phyloP scores from a whole-genome alignment of 2,113 vertebrate genomes.

The Galemys pyrenaicus region DNA sequence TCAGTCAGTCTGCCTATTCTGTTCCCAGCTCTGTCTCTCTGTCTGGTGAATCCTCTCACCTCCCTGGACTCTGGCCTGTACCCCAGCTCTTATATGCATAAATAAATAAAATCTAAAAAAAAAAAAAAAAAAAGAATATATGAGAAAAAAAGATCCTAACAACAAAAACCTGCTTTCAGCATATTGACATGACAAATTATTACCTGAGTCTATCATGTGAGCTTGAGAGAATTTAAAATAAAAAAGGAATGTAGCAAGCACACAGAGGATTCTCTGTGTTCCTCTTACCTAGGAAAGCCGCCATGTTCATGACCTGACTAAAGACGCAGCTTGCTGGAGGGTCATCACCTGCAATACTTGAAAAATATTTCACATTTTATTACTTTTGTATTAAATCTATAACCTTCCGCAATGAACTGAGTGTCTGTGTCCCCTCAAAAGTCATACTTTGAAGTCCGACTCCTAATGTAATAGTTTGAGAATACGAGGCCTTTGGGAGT shows the following conservation, averaged over 20 bases:
- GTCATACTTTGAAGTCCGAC: neutral
- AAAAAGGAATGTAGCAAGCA: neutral
- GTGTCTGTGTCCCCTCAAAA: neutral
- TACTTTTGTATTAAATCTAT: slow-evolving; percentile 23
- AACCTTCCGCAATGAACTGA: neutral
- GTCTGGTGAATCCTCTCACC: too few species aligned
- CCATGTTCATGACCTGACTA: slow-evolving; percentile 95
- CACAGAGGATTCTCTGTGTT: neutral
- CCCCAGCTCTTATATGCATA: too few species aligned
- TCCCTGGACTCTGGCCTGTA: too few species aligned
- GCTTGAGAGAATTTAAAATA: neutral
- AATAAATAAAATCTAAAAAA: too few species aligned
- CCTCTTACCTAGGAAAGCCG: slow-evolving; percentile 92
- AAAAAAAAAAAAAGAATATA: neutral
- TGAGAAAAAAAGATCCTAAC: neutral
- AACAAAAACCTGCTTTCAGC: slow-evolving; percentile 11
- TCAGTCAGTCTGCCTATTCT: too few species aligned
- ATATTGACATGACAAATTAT: neutral
- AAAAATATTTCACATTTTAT: slow-evolving; percentile 72
- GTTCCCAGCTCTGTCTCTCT: too few species aligned
- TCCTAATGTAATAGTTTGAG: neutral
- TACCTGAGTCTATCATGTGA: neutral
- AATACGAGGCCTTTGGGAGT: neutral
- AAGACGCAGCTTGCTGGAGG: slow-evolving; percentile 96
- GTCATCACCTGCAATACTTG: slow-evolving; percentile 91